phyloP scores from a whole-genome alignment of 2,797 vertebrate species.

The Taenioides sp. region DNA sequence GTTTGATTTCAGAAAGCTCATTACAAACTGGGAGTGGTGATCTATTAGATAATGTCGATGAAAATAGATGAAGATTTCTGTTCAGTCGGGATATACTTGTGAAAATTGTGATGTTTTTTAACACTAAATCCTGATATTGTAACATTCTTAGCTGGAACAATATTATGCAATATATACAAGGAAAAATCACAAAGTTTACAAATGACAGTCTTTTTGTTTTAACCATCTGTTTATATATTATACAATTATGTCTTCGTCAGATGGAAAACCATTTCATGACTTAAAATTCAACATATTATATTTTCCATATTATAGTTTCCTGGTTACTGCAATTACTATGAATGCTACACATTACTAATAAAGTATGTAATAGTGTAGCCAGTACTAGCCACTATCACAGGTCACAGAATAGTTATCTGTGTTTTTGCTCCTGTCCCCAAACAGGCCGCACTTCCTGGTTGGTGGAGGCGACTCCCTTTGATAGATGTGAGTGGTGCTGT shows the following conservation, averaged over 20 bases:
- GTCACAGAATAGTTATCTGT: background rate
- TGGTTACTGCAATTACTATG: background rate
- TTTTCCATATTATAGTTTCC: no score
- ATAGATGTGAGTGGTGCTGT: slow-evolving; percentile 31
- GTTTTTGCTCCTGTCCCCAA: background rate
- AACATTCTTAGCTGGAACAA: background rate
- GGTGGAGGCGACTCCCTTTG: slow-evolving; percentile 20
- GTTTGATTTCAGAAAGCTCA: no score
- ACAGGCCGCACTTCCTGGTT: slow-evolving; percentile 42
- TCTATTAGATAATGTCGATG: no score
- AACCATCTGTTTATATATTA: background rate
- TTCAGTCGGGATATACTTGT: no score
- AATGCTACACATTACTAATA: background rate
- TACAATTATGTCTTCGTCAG: background rate
- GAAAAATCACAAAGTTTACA: background rate
- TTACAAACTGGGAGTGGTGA: no score
- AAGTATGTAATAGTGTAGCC: background rate
- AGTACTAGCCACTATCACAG: no score
- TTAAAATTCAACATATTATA: background rate
- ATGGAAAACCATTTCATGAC: background rate
- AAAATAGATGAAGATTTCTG: no score
- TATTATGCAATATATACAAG: background rate
- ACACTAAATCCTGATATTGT: background rate
- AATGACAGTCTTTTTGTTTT: background rate
- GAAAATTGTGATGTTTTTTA: no score